Evolutionary conservation across 2,797 vertebrate species (phyloP).

Genomic region (Acanthis flammea): DNA sequence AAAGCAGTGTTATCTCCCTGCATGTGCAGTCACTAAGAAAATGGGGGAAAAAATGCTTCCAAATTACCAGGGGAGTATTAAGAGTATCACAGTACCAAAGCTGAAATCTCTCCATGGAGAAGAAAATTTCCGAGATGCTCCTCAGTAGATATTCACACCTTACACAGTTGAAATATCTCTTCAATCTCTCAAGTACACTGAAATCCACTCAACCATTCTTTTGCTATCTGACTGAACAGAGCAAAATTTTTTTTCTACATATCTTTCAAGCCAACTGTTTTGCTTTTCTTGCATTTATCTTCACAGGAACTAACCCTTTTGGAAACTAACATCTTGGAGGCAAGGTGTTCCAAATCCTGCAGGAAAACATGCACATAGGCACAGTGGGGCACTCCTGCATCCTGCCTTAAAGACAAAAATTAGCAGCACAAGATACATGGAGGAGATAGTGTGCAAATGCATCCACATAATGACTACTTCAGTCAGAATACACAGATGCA

Average conservation of each 20-base stretch:
- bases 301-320: background rate
- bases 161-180: background rate
- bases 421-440: background rate
- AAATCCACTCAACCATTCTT: background rate
- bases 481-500: background rate
- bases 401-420: background rate
- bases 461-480: background rate
- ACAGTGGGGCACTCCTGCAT: background rate
- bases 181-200: background rate
- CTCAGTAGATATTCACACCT: background rate
- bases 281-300: background rate
- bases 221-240: background rate
- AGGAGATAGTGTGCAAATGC: background rate
- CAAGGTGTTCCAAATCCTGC: background rate
- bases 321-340: background rate
- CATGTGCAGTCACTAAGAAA: background rate
- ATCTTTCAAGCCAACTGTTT: background rate
- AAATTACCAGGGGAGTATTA: background rate
- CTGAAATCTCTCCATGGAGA: background rate
- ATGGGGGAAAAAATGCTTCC: background rate
- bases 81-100: background rate
- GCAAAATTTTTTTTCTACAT: accelerated
- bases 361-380: background rate
- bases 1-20: background rate
- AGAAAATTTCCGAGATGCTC: background rate